Conservation (phyloP, 2,888 invertebrate genomes). For the Lasius platythorax region DNA sequence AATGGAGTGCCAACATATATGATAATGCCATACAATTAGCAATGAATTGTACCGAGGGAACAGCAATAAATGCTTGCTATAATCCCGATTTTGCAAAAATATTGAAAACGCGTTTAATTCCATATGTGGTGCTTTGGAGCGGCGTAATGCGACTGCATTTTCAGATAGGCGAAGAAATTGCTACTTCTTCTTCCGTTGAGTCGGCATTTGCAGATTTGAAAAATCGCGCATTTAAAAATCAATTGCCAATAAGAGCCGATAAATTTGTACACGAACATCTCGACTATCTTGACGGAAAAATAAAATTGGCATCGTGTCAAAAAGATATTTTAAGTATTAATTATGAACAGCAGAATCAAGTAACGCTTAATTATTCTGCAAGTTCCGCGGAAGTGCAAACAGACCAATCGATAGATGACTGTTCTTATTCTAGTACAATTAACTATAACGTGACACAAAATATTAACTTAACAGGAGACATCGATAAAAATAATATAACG, state of each 20-base stretch:
- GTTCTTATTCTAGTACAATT: background rate
- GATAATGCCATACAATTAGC: background rate
- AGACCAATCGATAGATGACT: background rate
- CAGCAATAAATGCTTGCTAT: constrained; percentile 57
- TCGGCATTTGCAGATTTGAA: constrained; percentile 64
- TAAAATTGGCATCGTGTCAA: constrained; percentile 60
- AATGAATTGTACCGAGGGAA: constrained; percentile 51
- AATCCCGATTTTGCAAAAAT: constrained; percentile 55
- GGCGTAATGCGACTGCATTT: constrained; percentile 64
- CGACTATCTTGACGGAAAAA: constrained; percentile 61
- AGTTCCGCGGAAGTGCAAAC: background rate
- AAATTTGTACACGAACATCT: constrained; percentile 64
- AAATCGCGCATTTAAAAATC: constrained; percentile 44
- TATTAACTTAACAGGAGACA: background rate
- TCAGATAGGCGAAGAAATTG: constrained; percentile 44
- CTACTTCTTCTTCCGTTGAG: constrained; percentile 66
- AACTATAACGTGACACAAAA: background rate
- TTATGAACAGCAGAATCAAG: background rate
- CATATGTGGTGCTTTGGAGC: constrained; percentile 63
- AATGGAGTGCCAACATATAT: background rate
- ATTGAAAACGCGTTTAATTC: constrained; percentile 56
- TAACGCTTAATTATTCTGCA: background rate
- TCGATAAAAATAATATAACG: background rate
- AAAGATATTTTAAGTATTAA: constrained; percentile 35
- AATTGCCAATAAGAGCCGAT: constrained; percentile 63